phyloP scores from a whole-genome alignment of 2,797 vertebrate species.

The Pogonophryne albipinna region DNA sequence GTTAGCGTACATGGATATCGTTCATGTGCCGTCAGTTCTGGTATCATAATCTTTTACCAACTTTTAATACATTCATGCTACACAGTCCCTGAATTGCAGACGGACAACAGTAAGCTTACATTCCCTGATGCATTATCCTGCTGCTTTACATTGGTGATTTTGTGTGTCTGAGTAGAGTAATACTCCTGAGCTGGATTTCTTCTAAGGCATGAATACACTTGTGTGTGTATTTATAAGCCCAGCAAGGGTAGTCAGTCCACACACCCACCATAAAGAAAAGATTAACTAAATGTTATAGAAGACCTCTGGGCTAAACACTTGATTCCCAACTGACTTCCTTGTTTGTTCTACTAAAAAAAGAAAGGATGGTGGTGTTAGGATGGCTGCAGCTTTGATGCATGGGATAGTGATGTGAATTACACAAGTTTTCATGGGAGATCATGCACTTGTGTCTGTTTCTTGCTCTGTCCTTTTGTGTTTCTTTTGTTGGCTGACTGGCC shows the following conservation, averaged over 20 bases:
- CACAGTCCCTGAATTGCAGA: not conserved
- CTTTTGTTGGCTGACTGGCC: constrained; percentile 18
- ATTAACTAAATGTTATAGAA: constrained; percentile 51
- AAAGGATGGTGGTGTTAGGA: not conserved
- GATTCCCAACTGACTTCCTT: constrained; percentile 22
- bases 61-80: not conserved
- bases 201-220: constrained; percentile 16
- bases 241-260: constrained; percentile 29
- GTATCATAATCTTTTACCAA: too few relatives aligned
- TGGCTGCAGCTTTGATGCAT: constrained; percentile 8
- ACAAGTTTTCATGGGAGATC: not conserved
- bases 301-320: constrained; percentile 32
- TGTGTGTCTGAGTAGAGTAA: not conserved
- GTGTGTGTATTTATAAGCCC: constrained; percentile 12
- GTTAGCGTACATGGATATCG: not conserved
- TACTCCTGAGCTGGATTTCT: constrained; percentile 2
- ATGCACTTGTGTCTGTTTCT: not conserved
- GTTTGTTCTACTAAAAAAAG: constrained; percentile 9
- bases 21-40: too few relatives aligned
- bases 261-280: constrained; percentile 37
- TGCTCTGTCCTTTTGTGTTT: constrained; percentile 1
- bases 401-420: not conserved
- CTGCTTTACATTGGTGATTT: not conserved
- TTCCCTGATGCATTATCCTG: not conserved
- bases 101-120: not conserved